phyloP scores from a whole-genome alignment of 2,797 vertebrate genomes.

The Prionace glauca region DNA sequence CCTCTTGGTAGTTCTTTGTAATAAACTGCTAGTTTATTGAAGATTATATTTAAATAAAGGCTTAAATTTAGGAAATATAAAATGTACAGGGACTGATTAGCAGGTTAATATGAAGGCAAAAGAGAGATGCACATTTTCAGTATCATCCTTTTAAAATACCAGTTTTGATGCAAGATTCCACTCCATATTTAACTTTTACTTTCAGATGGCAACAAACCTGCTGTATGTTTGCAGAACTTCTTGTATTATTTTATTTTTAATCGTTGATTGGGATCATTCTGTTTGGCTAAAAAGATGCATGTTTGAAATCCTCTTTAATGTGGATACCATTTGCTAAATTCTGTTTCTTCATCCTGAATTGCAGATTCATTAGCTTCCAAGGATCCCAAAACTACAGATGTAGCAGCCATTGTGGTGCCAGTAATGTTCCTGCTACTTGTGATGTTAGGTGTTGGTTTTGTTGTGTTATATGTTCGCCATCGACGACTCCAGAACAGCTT shows the following conservation, averaged over 20 bases:
- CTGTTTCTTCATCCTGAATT: constrained; percentile 50
- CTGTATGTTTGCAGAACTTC: neutral
- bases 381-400: constrained; percentile 56
- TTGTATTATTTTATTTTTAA: neutral
- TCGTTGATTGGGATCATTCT: neutral
- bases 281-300: neutral
- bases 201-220: neutral
- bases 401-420: constrained; percentile 83
- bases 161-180: neutral
- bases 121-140: neutral
- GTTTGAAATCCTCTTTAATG: neutral
- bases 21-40: neutral
- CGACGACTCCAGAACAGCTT: constrained; percentile 91
- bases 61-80: neutral
- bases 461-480: constrained; percentile 78
- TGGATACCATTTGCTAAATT: neutral
- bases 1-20: neutral
- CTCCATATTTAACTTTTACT: neutral
- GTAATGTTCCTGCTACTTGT: constrained; percentile 85
- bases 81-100: neutral
- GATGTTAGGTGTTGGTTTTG: constrained; percentile 71
- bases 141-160: neutral
- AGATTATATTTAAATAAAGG: neutral
- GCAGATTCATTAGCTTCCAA: constrained; percentile 47
- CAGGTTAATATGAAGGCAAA: neutral